Percentiles rank a stretch among this genome's conserved stretches.
phyloP scores from a whole-genome alignment of 2,797 vertebrate species.

The Xiphophorus birchmanni region DNA sequence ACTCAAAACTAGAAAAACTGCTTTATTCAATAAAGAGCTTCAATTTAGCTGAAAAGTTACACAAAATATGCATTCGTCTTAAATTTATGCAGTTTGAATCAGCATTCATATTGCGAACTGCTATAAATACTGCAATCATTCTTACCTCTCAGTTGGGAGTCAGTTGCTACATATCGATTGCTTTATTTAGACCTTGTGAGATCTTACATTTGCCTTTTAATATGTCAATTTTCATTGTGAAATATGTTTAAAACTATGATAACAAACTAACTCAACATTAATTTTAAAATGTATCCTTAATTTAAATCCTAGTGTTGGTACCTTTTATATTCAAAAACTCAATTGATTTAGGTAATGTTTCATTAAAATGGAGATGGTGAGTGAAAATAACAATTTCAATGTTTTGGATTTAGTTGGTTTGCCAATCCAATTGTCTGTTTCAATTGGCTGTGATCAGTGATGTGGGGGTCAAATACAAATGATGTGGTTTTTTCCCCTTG shows the following conservation, averaged over 20 bases:
- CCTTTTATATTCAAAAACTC: background rate
- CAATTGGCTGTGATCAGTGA: background rate
- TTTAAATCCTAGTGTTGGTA: no score
- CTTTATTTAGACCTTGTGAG: background rate
- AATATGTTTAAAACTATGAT: background rate
- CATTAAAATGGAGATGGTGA: background rate
- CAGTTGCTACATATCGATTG: background rate
- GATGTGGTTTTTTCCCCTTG: background rate
- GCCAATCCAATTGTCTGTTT: background rate
- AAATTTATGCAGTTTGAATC: background rate
- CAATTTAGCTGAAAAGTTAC: background rate
- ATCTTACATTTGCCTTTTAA: background rate
- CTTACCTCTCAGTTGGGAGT: background rate
- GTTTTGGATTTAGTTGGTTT: background rate
- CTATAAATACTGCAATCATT: background rate
- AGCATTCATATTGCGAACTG: background rate
- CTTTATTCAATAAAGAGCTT: background rate
- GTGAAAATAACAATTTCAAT: background rate
- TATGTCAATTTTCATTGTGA: background rate
- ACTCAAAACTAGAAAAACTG: background rate
- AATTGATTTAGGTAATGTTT: background rate
- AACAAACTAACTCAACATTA: background rate
- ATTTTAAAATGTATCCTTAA: background rate
- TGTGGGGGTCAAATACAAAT: background rate
- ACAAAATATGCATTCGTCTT: background rate